A percentile compares a stretch with the other conserved stretches of the same genome.
Conservation (phyloP, 2,888 invertebrate species). For the Polietes domitor region DNA sequence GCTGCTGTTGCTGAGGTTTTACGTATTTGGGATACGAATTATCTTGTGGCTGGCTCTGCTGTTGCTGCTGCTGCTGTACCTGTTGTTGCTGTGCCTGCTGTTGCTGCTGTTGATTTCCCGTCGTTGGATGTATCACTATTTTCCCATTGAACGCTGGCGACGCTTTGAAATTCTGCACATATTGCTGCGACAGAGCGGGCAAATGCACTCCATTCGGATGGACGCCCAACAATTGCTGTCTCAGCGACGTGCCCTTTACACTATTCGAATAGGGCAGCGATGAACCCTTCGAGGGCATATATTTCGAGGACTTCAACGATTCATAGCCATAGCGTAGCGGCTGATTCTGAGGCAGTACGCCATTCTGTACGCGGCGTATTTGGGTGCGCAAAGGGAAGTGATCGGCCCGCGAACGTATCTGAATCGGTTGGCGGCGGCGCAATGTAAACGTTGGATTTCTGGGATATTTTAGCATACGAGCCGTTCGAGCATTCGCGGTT, state of each 20-base stretch:
- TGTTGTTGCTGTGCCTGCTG: constrained; percentile 61
- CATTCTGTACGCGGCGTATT: constrained; percentile 72
- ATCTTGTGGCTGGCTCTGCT: constrained; percentile 41
- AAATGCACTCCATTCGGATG: constrained; percentile 61
- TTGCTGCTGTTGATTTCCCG: constrained; percentile 46
- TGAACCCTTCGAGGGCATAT: constrained; percentile 71
- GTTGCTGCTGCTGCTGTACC: constrained; percentile 63
- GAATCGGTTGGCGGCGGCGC: constrained; percentile 67
- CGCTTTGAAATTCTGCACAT: constrained; percentile 75
- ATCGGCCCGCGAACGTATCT: constrained; percentile 71
- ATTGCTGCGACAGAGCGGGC: constrained; percentile 67
- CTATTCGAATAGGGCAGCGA: constrained; percentile 68
- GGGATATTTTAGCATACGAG: constrained; percentile 70
- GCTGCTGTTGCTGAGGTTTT: constrained; percentile 51
- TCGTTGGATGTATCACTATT: constrained; percentile 71
- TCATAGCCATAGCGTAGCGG: constrained; percentile 68
- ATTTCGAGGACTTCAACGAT: constrained; percentile 69
- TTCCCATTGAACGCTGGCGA: constrained; percentile 76
- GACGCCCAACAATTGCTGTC: constrained; percentile 50
- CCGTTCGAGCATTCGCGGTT: constrained; percentile 63
- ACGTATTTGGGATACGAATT: constrained; percentile 52
- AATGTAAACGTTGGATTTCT: constrained; percentile 62
- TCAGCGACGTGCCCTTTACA: constrained; percentile 70
- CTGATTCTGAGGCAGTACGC: constrained; percentile 55
- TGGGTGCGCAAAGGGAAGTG: constrained; percentile 69